Evolutionary conservation across 2,113 vertebrate genomes (phyloP).

Genomic region (Proteles cristata): DNA sequence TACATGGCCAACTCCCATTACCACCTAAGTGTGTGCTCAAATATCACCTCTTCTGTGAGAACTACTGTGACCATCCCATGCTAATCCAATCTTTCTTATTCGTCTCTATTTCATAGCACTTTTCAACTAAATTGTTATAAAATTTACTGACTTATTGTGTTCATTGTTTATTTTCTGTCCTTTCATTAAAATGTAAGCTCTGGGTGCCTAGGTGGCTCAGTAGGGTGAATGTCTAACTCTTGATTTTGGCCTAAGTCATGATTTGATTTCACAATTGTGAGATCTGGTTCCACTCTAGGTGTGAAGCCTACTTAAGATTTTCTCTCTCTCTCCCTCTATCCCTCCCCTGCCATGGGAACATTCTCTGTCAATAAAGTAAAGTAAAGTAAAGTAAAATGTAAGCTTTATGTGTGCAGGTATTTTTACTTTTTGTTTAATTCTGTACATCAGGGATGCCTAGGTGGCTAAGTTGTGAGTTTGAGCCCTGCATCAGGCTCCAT

Average conservation of each 20-base stretch:
- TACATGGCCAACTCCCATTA: not conserved
- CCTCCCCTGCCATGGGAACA: too few species aligned
- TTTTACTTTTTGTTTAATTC: not conserved
- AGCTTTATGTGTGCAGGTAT: not conserved
- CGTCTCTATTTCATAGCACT: not conserved
- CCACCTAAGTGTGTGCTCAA: not conserved
- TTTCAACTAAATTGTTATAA: not conserved
- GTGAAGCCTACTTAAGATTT: too few species aligned
- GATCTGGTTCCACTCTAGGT: too few species aligned
- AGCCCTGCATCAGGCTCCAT: too few species aligned
- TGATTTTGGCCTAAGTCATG: too few species aligned
- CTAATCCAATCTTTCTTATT: not conserved
- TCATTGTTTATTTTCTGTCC: not conserved
- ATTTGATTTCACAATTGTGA: too few species aligned
- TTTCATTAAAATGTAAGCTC: not conserved
- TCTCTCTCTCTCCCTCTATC: too few species aligned
- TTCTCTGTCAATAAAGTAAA: too few species aligned
- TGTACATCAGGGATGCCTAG: not conserved
- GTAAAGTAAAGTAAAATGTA: not conserved
- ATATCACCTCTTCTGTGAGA: not conserved
- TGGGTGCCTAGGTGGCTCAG: too few species aligned
- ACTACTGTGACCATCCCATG: not conserved
- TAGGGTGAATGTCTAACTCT: too few species aligned
- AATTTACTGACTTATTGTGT: not conserved
- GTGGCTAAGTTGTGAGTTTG: too few species aligned